Percentiles rank a stretch among this genome's conserved stretches.
Conservation (phyloP, 1,140 invertebrate species). For the Brachionus rubens region DNA sequence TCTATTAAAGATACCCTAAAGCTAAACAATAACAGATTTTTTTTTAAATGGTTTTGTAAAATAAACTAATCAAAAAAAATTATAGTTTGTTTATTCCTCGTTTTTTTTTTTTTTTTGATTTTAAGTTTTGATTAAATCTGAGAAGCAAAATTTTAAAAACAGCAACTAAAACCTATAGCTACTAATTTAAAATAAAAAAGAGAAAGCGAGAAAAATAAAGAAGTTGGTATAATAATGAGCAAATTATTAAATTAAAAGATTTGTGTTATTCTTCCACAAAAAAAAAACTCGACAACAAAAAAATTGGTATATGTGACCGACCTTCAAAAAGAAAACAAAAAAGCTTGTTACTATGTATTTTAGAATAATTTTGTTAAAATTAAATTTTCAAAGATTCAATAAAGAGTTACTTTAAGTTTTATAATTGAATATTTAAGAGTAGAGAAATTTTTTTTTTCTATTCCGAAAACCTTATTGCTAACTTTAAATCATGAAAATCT, state of each 20-base stretch:
- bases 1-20: not conserved
- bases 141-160: not conserved
- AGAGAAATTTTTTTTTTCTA: too few species aligned
- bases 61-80: not conserved
- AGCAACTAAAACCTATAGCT: conserved; percentile 20
- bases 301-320: not conserved
- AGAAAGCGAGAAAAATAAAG: too few species aligned
- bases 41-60: not conserved
- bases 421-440: too few species aligned
- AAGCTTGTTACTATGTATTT: conserved; percentile 16
- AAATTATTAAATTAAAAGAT: conserved; percentile 5
- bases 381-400: not conserved
- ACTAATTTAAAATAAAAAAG: not conserved
- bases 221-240: conserved; percentile 13
- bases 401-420: too few species aligned
- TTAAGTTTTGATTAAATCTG: not conserved
- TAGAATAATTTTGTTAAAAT: not conserved
- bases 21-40: not conserved
- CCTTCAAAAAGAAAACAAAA: not conserved
- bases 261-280: not conserved
- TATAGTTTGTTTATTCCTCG: conserved; percentile 19
- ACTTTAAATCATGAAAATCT: too few species aligned
- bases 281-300: too few species aligned
- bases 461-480: too few species aligned
- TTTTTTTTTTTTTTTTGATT: not conserved